These are phyloP conservation scores for Blastomussa wellsi DNA, from an alignment of 92 coral and sea anemone genomes.

Conservation along the genomic window DNA sequence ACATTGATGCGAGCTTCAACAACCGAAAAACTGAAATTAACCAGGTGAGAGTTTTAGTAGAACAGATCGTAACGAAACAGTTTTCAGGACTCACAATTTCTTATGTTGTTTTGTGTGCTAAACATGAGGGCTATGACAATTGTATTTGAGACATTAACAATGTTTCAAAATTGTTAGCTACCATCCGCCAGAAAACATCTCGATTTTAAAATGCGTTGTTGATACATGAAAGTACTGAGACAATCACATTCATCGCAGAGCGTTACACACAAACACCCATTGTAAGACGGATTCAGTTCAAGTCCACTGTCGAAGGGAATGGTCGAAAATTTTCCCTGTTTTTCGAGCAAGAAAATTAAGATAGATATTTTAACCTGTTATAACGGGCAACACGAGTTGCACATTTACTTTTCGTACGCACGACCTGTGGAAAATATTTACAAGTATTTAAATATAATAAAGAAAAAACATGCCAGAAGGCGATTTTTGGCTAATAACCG, in stretches of 20 bases:
- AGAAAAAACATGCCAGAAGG: background rate
- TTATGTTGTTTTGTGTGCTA: background rate
- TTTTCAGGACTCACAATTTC: too few species aligned
- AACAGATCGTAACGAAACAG: background rate
- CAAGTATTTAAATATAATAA: background rate
- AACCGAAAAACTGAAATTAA: background rate
- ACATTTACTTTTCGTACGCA: background rate
- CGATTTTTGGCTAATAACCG: background rate
- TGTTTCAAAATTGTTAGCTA: background rate
- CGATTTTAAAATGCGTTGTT: background rate
- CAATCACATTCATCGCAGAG: background rate
- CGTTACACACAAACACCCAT: background rate
- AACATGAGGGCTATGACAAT: background rate
- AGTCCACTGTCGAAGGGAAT: background rate
- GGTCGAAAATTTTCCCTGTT: background rate
- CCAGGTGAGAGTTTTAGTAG: background rate
- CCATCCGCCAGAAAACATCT: background rate
- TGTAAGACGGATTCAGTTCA: background rate
- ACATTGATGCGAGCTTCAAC: background rate
- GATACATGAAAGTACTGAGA: background rate
- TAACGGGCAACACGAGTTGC: background rate
- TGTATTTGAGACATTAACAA: background rate
- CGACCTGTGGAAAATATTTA: background rate
- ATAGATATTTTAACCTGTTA: background rate
- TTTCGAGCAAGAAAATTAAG: background rate